Conservation (phyloP, 1,140 invertebrate genomes). For the Trachymyrmex septentrionalis region DNA sequence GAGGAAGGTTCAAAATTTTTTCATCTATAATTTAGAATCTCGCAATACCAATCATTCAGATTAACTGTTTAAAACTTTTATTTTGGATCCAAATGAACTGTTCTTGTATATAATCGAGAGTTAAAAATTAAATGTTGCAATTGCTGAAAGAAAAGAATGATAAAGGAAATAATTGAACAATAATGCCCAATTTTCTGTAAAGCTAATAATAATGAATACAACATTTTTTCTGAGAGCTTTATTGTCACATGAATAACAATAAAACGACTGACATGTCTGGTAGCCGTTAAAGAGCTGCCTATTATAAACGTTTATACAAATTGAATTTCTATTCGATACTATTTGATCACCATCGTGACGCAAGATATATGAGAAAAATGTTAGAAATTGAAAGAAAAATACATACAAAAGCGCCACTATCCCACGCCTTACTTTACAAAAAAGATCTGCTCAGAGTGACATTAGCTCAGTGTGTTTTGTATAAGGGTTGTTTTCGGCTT, state of each 20-base stretch:
- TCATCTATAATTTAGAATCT: too few relatives aligned
- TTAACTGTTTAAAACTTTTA: too few relatives aligned
- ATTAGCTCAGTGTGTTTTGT: constrained; percentile 27
- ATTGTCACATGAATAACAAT: constrained; percentile 81
- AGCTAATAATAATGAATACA: neutral
- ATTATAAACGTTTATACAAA: constrained; percentile 80
- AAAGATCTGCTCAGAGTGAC: constrained; percentile 26
- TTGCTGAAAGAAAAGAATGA: neutral
- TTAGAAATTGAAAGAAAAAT: constrained; percentile 56
- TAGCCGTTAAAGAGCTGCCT: constrained; percentile 66
- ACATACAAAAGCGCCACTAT: constrained; percentile 58
- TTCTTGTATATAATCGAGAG: too few relatives aligned
- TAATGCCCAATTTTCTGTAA: neutral
- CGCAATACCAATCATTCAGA: too few relatives aligned
- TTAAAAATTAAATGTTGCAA: neutral
- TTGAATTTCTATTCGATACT: constrained; percentile 65
- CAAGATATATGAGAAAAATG: constrained; percentile 51
- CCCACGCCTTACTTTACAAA: constrained; percentile 24
- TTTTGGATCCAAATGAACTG: too few relatives aligned
- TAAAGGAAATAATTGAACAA: neutral
- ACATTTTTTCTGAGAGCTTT: constrained; percentile 71
- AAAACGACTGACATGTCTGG: constrained; percentile 70
- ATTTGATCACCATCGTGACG: constrained; percentile 45
- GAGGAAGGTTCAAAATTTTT: too few relatives aligned
- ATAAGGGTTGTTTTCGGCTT: constrained; percentile 61